Percentiles rank a stretch among this genome's conserved stretches.
Conservation (phyloP, 2,113 vertebrate species). For the Corythaeola cristata region DNA sequence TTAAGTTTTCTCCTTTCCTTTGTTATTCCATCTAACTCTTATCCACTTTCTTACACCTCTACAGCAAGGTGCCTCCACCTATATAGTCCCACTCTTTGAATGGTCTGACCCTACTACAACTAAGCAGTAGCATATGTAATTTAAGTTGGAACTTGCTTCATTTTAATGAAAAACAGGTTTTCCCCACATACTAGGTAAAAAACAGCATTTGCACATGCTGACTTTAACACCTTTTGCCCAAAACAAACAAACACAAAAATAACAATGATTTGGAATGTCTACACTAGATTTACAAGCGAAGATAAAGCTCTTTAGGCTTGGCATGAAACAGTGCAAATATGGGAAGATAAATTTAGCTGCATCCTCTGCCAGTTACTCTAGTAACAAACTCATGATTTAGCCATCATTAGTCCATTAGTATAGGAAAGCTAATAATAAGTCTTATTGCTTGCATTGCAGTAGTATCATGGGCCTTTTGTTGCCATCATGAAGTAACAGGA, state of each 20-base stretch:
- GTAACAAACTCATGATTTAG: background rate
- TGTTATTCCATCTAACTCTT: background rate
- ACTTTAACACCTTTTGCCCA: background rate
- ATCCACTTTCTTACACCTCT: background rate
- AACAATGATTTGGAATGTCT: background rate
- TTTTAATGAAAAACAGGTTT: background rate
- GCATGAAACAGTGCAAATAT: background rate
- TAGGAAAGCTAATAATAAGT: background rate
- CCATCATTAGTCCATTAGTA: background rate
- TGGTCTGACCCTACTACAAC: background rate
- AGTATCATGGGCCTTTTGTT: background rate
- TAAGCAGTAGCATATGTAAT: background rate
- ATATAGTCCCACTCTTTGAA: background rate
- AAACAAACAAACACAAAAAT: background rate
- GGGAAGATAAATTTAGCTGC: background rate
- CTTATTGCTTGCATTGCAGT: background rate
- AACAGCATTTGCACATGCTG: background rate
- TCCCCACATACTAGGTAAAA: background rate
- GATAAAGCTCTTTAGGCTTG: background rate
- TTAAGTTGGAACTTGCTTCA: background rate
- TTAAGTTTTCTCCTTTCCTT: background rate
- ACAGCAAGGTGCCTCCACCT: background rate
- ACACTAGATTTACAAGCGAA: background rate
- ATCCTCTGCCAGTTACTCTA: background rate
- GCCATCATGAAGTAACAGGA: background rate